Conservation (phyloP, 2,797 vertebrate genomes). For the Poeciliopsis gracilis region DNA sequence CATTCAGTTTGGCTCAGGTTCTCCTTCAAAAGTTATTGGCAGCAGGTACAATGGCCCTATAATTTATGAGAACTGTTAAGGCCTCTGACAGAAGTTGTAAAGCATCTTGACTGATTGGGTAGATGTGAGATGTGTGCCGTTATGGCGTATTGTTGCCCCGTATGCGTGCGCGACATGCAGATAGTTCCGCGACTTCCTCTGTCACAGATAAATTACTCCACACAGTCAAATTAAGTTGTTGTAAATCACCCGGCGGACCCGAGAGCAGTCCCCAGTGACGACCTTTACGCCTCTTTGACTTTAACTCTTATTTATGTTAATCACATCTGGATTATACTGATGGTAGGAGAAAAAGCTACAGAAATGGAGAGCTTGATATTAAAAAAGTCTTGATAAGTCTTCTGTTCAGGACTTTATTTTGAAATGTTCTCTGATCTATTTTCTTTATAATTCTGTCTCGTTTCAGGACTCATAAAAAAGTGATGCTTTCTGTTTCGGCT, state of each 20-base stretch:
- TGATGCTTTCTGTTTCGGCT: slow-evolving; percentile 27
- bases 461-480: slow-evolving; percentile 37
- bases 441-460: slow-evolving; percentile 12
- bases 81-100: slow-evolving; percentile 79
- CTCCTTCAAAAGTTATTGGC: slow-evolving; percentile 84
- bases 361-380: slow-evolving; percentile 46
- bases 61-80: slow-evolving; percentile 79
- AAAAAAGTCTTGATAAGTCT: slow-evolving; percentile 3
- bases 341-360: slow-evolving; percentile 74
- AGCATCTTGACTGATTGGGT: slow-evolving; percentile 81
- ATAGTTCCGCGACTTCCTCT: slow-evolving; percentile 65
- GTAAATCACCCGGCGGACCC: slow-evolving; percentile 71
- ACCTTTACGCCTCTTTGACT: slow-evolving; percentile 83
- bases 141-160: slow-evolving; percentile 72
- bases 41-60: slow-evolving; percentile 73
- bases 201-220: slow-evolving; percentile 78
- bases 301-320: slow-evolving; percentile 81
- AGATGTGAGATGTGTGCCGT: slow-evolving; percentile 78
- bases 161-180: slow-evolving; percentile 56
- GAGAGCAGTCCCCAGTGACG: slow-evolving; percentile 77
- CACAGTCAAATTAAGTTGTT: slow-evolving; percentile 79
- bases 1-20: slow-evolving; percentile 64
- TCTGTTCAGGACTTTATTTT: neutral
- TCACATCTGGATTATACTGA: slow-evolving; percentile 75
- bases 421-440: slow-evolving; percentile 9